Base-by-base conservation (phyloP, 1,140 invertebrate genomes). In the Drosophila asahinai region DNA sequence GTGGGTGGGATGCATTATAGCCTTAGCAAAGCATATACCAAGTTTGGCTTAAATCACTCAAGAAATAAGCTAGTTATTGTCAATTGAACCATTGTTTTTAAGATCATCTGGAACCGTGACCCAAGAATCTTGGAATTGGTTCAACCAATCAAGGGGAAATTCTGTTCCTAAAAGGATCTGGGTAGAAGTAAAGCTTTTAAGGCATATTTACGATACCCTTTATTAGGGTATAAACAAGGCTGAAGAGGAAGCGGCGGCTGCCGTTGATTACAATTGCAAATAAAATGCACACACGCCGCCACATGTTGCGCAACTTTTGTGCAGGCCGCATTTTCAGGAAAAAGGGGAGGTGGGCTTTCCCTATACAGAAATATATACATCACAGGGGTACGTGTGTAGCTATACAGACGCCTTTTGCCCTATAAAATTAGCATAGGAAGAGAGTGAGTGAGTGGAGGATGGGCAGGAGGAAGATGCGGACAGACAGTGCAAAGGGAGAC, bases 221-320 rank as follows among this genome's bases (percentile, higher is more conserved):
- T 5, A 5, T 2, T 22, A 71, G 64, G 49, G 64, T 55, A 70
- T 75, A 40, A 45, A 38, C 54, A 58, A 30, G 47, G 55, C 36
- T 47, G 57, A 51, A 80, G 77, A 87, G 83, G 80, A 87, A 86
- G 66, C 71, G 58, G 67, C 51, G 58, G 58, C 38, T 62, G 67
- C 45, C 62, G 80, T 71, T 79, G 80, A 89, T 87, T 87, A 89
- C 68, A 87, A 87, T 87, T 87, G 84, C 83, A 89, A 86, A 86
- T 86, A 89, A 80, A 87, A 64, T 68, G 60, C 81, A 87, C 77
- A 81, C 59, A 81, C 64, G 66, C 66, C 47, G 36, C 47, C 51
- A 77, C 66, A 86, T 80, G 83, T 86, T 87, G 83, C 83, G 83
- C 83, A 86, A 86, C 76, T 77, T 87, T 77, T 57, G 63, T 68